Evolutionary conservation across 2,888 invertebrate species (phyloP).

Genomic region (Phanerotoma sp.): DNA sequence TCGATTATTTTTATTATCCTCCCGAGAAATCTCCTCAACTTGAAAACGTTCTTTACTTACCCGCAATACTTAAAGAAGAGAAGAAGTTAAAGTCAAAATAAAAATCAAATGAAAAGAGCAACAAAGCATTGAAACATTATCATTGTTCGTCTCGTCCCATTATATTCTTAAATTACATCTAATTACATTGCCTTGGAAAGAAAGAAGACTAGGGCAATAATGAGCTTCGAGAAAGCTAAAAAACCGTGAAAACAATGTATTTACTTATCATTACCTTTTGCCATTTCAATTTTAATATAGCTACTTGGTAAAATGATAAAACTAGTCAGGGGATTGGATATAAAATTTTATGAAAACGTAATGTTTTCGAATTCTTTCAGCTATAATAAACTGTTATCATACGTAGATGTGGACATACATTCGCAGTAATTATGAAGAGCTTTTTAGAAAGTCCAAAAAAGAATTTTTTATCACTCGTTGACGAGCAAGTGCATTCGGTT

Average conservation of each 20-base stretch:
- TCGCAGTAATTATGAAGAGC: too few relatives aligned
- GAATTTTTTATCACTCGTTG: constrained; percentile 29
- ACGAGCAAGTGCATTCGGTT: constrained; percentile 1
- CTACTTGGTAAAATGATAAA: too few relatives aligned
- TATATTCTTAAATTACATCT: too few relatives aligned
- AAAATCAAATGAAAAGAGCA: background rate
- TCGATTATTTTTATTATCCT: constrained; percentile 26
- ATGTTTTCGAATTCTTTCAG: background rate
- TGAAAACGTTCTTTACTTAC: constrained; percentile 3
- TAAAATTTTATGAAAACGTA: too few relatives aligned
- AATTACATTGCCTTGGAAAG: too few relatives aligned
- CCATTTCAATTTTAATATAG: too few relatives aligned
- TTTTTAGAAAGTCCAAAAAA: constrained; percentile 27
- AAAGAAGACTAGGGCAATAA: too few relatives aligned
- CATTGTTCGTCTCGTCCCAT: background rate
- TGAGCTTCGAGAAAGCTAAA: too few relatives aligned
- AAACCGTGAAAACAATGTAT: too few relatives aligned
- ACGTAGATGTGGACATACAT: background rate
- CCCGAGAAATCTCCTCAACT: constrained; percentile 21
- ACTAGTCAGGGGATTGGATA: too few relatives aligned
- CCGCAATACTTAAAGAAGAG: background rate
- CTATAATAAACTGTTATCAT: background rate
- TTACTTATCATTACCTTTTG: too few relatives aligned
- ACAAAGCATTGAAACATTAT: too few relatives aligned
- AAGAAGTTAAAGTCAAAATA: background rate